Base-by-base conservation (phyloP, 2,113 vertebrate genomes). In the Gopherus flavomarginatus region DNA sequence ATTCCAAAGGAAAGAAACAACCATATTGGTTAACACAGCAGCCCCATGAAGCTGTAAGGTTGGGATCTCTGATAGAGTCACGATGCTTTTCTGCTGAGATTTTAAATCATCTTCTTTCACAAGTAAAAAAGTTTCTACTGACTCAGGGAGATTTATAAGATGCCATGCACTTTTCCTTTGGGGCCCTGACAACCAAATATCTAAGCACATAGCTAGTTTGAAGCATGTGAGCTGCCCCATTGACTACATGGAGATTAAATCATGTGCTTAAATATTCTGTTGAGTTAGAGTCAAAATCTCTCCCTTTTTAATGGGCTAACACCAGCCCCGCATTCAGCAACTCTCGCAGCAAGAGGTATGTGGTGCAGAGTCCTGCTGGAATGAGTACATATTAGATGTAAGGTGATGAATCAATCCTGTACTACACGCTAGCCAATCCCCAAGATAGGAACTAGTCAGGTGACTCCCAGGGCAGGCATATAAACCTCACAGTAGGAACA, bases 1-100 rank as follows among this genome's bases (percentile, higher is more conserved):
- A 97, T 97, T 94, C 62, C 11, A 75, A 53, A 85, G 86, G 53
- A 94, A 91, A 88, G 86, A 93, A 88, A 93, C 86, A 94, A 54
- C 31, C 87, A 75, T 92, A 78, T 8, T 77, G 5, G 38, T 78
- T 82, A 26, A 85, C 47, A 31, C 59, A 79, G 35, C 9, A 93
- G 10, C 22, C 92, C 83, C 75, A 89, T 59, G 35, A 56, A 90
- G 14, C 11, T 54, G 1, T 16, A 86, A 6, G 86, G 47, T 86
- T 44, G 92, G 92, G 85, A 19, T 81, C 80, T 53, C 53, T n/a
- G 35, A 27, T 35, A 38, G 49, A n/a, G 16, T 53, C 80, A 50
- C 6, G 47, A 12, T 88, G 5, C 19, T 88, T 90, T 89, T 85
- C 16, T 90, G 2, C 78, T 94, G 88, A 85, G 88, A 54, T 57